A percentile compares a stretch with the other conserved stretches of the same genome.
phyloP scores from a whole-genome alignment of 2,888 invertebrate species.

The Thelaira solivaga region DNA sequence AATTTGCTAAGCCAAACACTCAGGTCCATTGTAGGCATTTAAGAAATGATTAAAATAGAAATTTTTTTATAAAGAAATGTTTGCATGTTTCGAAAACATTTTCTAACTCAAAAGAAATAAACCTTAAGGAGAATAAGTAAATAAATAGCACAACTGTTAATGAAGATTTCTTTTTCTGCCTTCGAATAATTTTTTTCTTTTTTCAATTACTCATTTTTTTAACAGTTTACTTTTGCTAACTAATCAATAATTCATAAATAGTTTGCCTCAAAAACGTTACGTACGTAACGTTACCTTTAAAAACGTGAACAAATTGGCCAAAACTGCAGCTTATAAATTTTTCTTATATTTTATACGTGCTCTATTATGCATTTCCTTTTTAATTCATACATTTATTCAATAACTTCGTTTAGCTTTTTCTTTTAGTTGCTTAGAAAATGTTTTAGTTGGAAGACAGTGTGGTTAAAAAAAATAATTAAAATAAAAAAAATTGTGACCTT shows the following conservation, averaged over 20 bases:
- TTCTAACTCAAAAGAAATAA: neutral
- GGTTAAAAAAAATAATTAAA: neutral
- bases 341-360: slow-evolving; percentile 39
- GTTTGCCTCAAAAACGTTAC: neutral
- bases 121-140: no score
- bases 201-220: neutral
- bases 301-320: slow-evolving; percentile 44
- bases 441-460: slow-evolving; percentile 4
- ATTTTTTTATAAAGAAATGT: slow-evolving; percentile 29
- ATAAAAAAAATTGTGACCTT: neutral
- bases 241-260: slow-evolving; percentile 53
- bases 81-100: slow-evolving; percentile 30
- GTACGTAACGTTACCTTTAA: neutral
- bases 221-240: slow-evolving; percentile 37
- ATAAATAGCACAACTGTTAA: neutral
- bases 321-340: slow-evolving; percentile 51
- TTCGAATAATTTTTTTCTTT: neutral
- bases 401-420: slow-evolving; percentile 17
- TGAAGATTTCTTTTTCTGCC: neutral
- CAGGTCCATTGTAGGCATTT: neutral
- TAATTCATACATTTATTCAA: slow-evolving; percentile 43
- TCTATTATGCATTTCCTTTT: slow-evolving; percentile 53
- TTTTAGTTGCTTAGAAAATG: neutral
- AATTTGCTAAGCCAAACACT: neutral
- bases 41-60: slow-evolving; percentile 43